These are phyloP conservation scores for Mya arenaria DNA, from an alignment of 1,140 invertebrate species.

Conservation along the genomic window DNA sequence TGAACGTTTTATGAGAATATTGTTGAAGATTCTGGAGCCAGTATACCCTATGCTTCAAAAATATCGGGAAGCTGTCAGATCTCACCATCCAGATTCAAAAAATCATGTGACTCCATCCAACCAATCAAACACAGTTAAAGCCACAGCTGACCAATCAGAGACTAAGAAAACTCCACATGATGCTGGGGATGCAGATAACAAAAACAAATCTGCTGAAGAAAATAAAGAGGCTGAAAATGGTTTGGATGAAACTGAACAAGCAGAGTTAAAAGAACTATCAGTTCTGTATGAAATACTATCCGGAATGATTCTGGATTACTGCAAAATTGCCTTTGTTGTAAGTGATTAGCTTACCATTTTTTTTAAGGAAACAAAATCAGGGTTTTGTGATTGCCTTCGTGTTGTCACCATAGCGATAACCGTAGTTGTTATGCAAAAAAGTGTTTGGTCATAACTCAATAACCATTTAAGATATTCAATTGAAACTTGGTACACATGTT, in stretches of 20 bases:
- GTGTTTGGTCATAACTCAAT: no score
- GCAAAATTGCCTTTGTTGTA: conserved; percentile 32
- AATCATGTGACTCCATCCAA: background rate
- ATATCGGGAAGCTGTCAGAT: conserved; percentile 11
- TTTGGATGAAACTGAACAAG: conserved; percentile 12
- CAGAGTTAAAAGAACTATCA: conserved; percentile 9
- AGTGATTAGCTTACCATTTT: background rate
- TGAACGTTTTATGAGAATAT: conserved; percentile 42
- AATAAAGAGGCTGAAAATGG: background rate
- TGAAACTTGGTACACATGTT: no score
- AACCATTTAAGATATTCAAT: no score
- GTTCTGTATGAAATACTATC: conserved; percentile 37
- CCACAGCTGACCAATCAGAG: conserved; percentile 31
- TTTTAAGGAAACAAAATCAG: no score
- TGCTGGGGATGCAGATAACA: background rate
- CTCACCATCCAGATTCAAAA: background rate
- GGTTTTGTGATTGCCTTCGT: no score
- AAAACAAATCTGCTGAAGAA: background rate
- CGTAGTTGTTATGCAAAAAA: no score
- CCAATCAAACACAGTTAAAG: background rate
- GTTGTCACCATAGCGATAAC: no score
- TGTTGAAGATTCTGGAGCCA: conserved; percentile 49
- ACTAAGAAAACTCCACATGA: background rate
- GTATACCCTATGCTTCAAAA: conserved; percentile 44
- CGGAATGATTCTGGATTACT: conserved; percentile 32